phyloP scores from a whole-genome alignment of 1,140 invertebrate genomes.

The Diprion similis region DNA sequence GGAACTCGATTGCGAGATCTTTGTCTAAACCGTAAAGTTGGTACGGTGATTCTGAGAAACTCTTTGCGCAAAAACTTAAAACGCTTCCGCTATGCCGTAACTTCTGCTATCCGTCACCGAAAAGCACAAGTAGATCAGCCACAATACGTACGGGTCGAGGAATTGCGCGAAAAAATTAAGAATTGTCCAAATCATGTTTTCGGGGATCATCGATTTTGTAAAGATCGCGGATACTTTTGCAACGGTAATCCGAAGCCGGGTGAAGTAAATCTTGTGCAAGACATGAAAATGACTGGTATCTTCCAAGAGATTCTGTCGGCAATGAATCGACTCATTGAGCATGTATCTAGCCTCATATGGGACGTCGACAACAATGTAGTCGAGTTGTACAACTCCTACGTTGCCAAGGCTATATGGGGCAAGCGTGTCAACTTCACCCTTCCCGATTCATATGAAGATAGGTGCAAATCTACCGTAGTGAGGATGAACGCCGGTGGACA shows the following conservation, averaged over 20 bases:
- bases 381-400: conserved; percentile 33
- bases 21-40: conserved; percentile 29
- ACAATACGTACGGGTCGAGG: conserved; percentile 10
- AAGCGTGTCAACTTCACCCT: conserved; percentile 36
- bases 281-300: conserved; percentile 25
- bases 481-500: background rate
- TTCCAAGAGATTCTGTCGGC: conserved; percentile 1
- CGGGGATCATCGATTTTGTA: conserved; percentile 22
- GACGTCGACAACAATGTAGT: conserved; percentile 31
- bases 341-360: background rate
- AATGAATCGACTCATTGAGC: conserved; percentile 3
- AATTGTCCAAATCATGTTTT: no score
- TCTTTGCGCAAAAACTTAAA: conserved; percentile 8
- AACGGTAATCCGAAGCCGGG: conserved; percentile 15
- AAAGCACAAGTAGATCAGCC: conserved; percentile 8
- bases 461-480: conserved; percentile 22
- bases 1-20: background rate
- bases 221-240: conserved; percentile 27
- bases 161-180: no score
- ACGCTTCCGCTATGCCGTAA: background rate
- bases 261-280: conserved; percentile 34
- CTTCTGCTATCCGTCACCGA: background rate
- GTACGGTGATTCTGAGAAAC: background rate
- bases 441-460: conserved; percentile 20
- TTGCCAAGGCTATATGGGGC: conserved; percentile 36